Evolutionary conservation across 2,888 invertebrate genomes (phyloP), one percentile per base, ranked within the genome.

Genomic region (Operophtera brumata): DNA sequence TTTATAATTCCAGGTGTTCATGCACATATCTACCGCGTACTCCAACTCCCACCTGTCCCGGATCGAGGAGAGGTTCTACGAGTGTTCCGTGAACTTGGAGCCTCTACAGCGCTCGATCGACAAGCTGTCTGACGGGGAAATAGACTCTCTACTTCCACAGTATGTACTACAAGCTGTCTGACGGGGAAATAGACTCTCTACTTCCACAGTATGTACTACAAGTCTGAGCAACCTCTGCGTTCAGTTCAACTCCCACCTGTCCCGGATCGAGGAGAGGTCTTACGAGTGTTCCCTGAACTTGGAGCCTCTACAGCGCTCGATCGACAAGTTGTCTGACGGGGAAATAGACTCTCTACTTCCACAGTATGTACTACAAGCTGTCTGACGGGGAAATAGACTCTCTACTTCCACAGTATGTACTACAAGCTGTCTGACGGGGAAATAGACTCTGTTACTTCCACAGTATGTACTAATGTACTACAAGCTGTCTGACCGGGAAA

Each of bases 11-110:
- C 82, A 94, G 94, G 91, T 92, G 0, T 70, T 94, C 28, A 92
- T 96, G 66, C 95, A 96, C 78, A 94, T 96, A 43, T 96, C 95
- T 1, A 96, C 96, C 0, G 96, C 96, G 0, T 96, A 95, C 75
- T 93, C 95, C 1, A 95, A 96, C 80, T 95, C 95, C 56, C 91
- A 91, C 61, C 69, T 86, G 0, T 57, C 73, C 0, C 47, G 57
- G 6, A 92, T 95, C 6, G 93, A 93, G 26, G 95, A 96, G 77
- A 81, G 85, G 51, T 93, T 94, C 67, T 95, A 95, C 77, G 85
- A 89, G 0, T 91, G 91, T 60, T 81, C 91, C 0, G 81, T 90
- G 0, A 83, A 89, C 44, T 88, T 90, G 53, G 91, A 91, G 7
- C 81, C 91, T 0, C 70, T 94, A 0, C 86, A 91, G 4, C 67